Conservation (phyloP, 2,797 vertebrate genomes). For the Labeo calbasu region DNA sequence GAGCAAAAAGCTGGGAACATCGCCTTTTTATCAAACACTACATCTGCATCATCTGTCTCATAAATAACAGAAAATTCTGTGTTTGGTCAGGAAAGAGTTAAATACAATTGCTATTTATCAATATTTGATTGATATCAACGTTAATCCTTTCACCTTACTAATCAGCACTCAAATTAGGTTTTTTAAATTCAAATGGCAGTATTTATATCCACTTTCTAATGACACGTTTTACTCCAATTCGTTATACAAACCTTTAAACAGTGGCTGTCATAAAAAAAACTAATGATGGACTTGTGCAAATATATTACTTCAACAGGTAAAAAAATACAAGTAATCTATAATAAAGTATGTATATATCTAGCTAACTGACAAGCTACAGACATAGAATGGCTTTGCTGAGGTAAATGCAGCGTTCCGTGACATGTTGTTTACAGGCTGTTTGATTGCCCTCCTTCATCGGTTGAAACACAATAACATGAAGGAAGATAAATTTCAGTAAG, state of each 20-base stretch:
- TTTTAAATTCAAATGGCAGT: not conserved
- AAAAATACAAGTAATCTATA: not conserved
- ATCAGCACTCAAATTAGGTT: not conserved
- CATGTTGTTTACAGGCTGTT: not conserved
- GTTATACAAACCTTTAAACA: not conserved
- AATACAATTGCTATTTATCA: not conserved
- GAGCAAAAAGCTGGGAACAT: no score
- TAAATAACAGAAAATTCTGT: no score
- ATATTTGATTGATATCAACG: not conserved
- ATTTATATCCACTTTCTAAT: not conserved
- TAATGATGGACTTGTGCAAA: not conserved
- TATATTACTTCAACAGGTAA: not conserved
- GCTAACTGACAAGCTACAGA: not conserved
- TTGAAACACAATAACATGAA: not conserved
- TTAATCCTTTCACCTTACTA: not conserved
- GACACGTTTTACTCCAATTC: not conserved
- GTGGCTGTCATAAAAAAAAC: not conserved
- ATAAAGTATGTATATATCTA: not conserved
- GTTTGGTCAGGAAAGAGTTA: no score
- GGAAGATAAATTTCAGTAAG: not conserved
- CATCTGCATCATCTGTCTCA: no score
- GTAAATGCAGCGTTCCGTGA: not conserved
- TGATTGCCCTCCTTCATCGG: not conserved
- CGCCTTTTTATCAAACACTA: no score
- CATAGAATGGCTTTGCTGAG: not conserved